Base-by-base conservation (phyloP, 1,140 invertebrate genomes). In the Asbolus verrucosus region DNA sequence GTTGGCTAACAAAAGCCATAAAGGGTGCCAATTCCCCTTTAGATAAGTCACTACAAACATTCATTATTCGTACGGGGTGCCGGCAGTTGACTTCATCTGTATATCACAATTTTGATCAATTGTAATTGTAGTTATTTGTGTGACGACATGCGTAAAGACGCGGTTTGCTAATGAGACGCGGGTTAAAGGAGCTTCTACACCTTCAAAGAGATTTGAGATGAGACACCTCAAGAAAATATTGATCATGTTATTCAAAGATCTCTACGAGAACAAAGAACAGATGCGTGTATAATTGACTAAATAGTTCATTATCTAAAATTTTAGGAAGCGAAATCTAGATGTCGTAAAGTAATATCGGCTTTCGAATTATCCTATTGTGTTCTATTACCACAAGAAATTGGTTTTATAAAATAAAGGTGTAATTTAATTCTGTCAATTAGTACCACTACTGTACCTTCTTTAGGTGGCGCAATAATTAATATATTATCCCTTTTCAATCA, bases 401-500 rank as follows among this genome's bases (percentile, higher is more conserved):
- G 21, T 54, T 54, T 54, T 27, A 27, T 6, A 14, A n/a, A 27
- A 54, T 30, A 24, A 19, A 54, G 46, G 46, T 31, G 5, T 3
- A 14, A 54, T 54, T 54, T 54, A 54, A 54, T 54, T 54, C n/a
- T 21, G 19, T 8, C 46, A 54, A 54, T 54, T 54, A 24, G 46
- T 9, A 30, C 2, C 46, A 27, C 19, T 36, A n/a, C 6, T 11
- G 14, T 54, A 46, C 33, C 13, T 14, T 43, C 15, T 9, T 15
- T 9, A 43, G 1, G 16, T 2, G 16, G 9, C 4, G 39, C 15
- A 43, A 43, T 43, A 43, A 43, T 43, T 43, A 43, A 43, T 43
- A 43, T 54, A 54, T 54, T 54, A 54, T 54, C 46, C 46, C 46
- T 54, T 30, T 54, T 54, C 46, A 54, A 54, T 54, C 46, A 54